Evolutionary conservation across 2,113 vertebrate genomes (phyloP).

Genomic region (Polypterus bichir): DNA sequence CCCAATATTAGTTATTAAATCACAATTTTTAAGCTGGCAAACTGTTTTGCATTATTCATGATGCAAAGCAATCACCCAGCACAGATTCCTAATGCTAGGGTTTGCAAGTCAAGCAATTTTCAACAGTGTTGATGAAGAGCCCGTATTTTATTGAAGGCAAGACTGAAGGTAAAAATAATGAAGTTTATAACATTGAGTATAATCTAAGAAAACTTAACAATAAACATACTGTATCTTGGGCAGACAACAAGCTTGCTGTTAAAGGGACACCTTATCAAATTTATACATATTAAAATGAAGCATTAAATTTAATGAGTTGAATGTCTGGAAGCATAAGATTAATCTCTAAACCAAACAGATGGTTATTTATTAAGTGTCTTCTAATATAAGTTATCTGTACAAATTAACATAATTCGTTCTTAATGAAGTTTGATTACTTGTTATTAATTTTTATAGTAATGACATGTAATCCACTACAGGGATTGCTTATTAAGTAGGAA

Average conservation of each 20-base stretch:
- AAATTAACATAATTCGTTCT: not conserved
- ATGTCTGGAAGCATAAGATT: not conserved
- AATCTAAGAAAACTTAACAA: not conserved
- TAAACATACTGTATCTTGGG: not conserved
- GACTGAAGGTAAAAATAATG: not conserved
- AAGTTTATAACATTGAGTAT: not conserved
- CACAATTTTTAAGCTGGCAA: not conserved
- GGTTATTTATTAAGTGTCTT: not conserved
- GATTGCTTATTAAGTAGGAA: too few relatives aligned
- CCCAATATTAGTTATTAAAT: constrained; percentile 7
- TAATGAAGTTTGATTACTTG: not conserved
- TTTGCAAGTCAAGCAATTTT: not conserved
- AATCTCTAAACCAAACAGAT: not conserved
- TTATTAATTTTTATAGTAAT: too few relatives aligned
- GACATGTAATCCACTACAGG: too few relatives aligned
- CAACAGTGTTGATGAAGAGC: not conserved
- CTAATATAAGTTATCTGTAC: not conserved
- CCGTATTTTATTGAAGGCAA: not conserved
- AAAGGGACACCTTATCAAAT: not conserved
- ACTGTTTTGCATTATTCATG: constrained; percentile 3
- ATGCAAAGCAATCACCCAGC: constrained; percentile 1
- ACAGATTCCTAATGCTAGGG: not conserved
- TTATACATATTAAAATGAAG: constrained; percentile 5
- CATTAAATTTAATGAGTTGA: not conserved
- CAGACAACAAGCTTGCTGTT: not conserved